Base-by-base conservation (phyloP, 2,113 vertebrate genomes). In the Gymnorhina tibicen region DNA sequence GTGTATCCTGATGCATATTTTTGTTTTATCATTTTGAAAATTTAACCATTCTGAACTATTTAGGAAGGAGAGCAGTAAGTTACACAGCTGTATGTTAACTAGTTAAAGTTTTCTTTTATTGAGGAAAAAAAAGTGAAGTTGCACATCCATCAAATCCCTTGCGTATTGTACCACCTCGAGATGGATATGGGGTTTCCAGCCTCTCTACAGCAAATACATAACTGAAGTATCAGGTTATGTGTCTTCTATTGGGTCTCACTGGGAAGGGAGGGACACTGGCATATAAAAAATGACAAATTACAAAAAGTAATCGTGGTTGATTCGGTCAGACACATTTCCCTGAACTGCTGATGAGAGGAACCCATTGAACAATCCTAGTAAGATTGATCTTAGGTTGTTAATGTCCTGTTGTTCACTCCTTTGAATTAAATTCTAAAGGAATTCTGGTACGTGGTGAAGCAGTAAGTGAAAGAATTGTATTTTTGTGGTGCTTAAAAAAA, bases 381-480 rank as follows among this genome's bases (percentile, higher is more conserved):
- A 87, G 91, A 81, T 28, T 93, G 69, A 76, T 95, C 77, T 93
- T 74, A 17, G 82, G 53, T 84, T 87, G 95, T 91, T 97, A 82
- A 13, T 88, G 58, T 95, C 92, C 82, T 91, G 81, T 97, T 97
- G 91, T 98, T 98, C 67, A 63, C 94, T 97, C 94, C 96, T 97
- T 96, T 91, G 91, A 96, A 97, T 97, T 97, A 58, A 89, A 1
- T 97, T 97, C 89, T 97, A 96, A 93, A 93, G 94, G 97, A 96
- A 85, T 97, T 95, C 92, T 90, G 96, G 96, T 98, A 97, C 96
- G 97, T 89, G 85, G 82, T 96, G 83, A 97, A 97, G 85, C 97
- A 89, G 96, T 97, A 94, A 97, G 93, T 93, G 95, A 97, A 97
- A 98, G 83, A 97, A 91, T 82, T 94, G 97, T 97, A 83, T 95